Evolutionary conservation across 2,888 invertebrate species (phyloP).

Genomic region (Zonitis immaculata): DNA sequence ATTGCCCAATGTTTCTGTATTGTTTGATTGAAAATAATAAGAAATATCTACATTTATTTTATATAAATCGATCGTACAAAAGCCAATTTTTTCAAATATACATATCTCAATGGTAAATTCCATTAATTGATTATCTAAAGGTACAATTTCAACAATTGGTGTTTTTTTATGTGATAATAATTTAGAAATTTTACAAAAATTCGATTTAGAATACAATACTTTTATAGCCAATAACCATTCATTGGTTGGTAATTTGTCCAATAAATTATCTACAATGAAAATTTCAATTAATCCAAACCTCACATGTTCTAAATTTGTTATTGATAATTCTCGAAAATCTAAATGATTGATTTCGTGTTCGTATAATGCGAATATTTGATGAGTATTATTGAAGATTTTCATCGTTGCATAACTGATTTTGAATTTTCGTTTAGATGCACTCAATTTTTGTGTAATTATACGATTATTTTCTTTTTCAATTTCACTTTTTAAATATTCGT

Average conservation of each 20-base stretch:
- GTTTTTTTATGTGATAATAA: conserved; percentile 21
- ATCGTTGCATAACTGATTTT: conserved; percentile 35
- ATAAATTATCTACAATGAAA: conserved; percentile 34
- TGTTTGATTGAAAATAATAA: conserved; percentile 35
- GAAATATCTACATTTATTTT: conserved; percentile 36
- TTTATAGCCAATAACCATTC: conserved; percentile 33
- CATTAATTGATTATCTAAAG: conserved; percentile 29
- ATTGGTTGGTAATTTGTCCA: conserved; percentile 30
- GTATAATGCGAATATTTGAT: conserved; percentile 34
- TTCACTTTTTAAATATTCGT: conserved; percentile 28
- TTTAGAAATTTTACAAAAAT: conserved; percentile 23
- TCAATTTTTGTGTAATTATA: conserved; percentile 30
- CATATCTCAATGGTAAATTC: conserved; percentile 27
- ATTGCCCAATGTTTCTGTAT: conserved; percentile 18
- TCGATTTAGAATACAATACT: conserved; percentile 19
- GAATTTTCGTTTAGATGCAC: conserved; percentile 22
- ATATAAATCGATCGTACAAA: conserved; percentile 28
- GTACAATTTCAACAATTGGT: conserved; percentile 15
- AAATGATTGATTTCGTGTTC: conserved; percentile 25
- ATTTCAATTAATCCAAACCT: conserved; percentile 41
- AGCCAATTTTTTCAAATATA: conserved; percentile 27
- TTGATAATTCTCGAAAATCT: conserved; percentile 19
- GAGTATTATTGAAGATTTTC: conserved; percentile 37
- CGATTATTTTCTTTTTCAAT: conserved; percentile 32
- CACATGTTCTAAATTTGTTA: conserved; percentile 19